A percentile compares a stretch with the other conserved stretches of the same genome.
phyloP scores from a whole-genome alignment of 2,113 vertebrate genomes.

The Azemiops feae region DNA sequence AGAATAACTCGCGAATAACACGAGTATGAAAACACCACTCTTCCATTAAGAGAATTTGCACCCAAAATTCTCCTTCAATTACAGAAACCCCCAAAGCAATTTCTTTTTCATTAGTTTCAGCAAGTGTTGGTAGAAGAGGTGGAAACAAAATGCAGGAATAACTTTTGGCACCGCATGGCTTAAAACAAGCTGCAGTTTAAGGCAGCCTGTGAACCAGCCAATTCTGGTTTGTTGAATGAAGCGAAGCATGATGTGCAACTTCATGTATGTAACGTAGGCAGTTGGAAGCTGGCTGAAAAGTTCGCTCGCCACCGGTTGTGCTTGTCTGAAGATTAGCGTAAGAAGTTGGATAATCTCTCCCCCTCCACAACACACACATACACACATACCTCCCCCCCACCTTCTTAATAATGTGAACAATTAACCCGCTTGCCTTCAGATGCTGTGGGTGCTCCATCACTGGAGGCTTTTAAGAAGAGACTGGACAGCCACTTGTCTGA shows the following conservation, averaged over 20 bases:
- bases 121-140: background rate
- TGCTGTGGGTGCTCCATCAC: background rate
- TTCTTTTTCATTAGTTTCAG: background rate
- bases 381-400: background rate
- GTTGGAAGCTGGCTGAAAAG: background rate
- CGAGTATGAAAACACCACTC: background rate
- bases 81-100: background rate
- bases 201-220: background rate
- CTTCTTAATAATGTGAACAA: background rate
- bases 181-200: background rate
- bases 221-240: background rate
- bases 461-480: background rate
- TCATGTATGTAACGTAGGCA: background rate
- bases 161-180: background rate
- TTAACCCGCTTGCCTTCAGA: background rate
- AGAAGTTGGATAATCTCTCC: background rate
- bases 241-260: background rate
- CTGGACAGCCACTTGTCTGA: background rate
- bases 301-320: background rate
- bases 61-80: background rate
- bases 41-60: background rate
- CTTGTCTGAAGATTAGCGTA: background rate
- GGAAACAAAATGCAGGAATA: background rate
- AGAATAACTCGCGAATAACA: background rate
- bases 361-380: background rate